phyloP scores from a whole-genome alignment of 2,888 invertebrate genomes.

The Apocheima hispidaria region DNA sequence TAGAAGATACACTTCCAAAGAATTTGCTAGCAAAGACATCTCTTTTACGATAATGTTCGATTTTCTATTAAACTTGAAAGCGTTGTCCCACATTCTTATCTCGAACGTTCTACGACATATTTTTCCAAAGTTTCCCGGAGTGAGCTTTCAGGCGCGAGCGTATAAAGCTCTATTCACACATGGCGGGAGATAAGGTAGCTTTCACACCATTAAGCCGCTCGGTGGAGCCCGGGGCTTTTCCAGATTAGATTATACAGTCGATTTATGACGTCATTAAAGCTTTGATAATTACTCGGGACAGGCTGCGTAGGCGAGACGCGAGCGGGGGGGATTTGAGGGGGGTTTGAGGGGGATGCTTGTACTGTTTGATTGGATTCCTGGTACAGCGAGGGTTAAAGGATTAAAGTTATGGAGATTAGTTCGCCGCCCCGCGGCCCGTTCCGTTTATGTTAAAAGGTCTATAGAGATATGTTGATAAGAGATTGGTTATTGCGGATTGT shows the following conservation, averaged over 20 bases:
- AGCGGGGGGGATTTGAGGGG: conserved; percentile 62
- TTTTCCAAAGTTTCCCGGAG: conserved; percentile 86
- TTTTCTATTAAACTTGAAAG: conserved; percentile 87
- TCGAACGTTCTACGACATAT: conserved; percentile 85
- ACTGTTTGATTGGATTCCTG: conserved; percentile 87
- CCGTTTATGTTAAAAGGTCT: conserved; percentile 84
- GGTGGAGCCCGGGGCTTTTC: conserved; percentile 86
- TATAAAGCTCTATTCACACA: conserved; percentile 87
- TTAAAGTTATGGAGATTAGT: conserved; percentile 87
- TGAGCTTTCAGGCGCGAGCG: conserved; percentile 84
- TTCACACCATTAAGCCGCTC: conserved; percentile 86
- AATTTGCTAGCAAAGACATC: conserved; percentile 85
- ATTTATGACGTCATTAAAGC: conserved; percentile 87
- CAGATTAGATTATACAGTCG: conserved; percentile 87
- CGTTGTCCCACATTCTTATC: conserved; percentile 86
- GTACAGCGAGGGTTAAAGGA: conserved; percentile 84
- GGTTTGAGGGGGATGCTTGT: conserved; percentile 70
- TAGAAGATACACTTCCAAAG: conserved; percentile 74
- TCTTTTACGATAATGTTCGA: conserved; percentile 86
- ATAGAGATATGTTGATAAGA: conserved; percentile 85
- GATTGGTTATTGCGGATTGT: conserved; percentile 85
- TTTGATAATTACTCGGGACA: conserved; percentile 87
- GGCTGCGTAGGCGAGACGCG: conserved; percentile 82
- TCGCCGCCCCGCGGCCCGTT: conserved; percentile 83
- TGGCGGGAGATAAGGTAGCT: conserved; percentile 86